These are phyloP conservation scores for Conus betulinus DNA, from an alignment of 1,140 invertebrate species.

Conservation along the genomic window DNA sequence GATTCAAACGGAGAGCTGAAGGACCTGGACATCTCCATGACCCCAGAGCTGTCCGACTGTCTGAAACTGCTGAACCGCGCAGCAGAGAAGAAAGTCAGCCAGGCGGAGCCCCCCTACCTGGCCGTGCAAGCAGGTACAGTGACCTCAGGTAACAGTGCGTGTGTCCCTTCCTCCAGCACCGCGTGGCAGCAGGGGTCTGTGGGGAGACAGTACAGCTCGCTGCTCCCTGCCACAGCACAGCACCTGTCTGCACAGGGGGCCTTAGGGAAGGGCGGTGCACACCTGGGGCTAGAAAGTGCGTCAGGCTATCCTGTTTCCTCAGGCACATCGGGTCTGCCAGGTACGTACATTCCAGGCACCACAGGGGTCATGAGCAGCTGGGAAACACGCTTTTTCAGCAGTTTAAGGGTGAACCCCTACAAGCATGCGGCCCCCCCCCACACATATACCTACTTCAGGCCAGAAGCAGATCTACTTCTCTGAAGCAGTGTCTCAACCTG, in stretches of 20 bases:
- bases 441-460: neutral
- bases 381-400: slow-evolving; percentile 45
- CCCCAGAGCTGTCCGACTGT: slow-evolving; percentile 73
- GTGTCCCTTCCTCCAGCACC: neutral
- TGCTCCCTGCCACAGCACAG: neutral
- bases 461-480: neutral
- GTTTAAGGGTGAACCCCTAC: slow-evolving; percentile 37
- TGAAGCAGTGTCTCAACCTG: neutral
- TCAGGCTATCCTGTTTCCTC: too few species aligned
- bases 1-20: slow-evolving; percentile 65
- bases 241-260: too few species aligned
- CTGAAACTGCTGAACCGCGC: slow-evolving; percentile 68
- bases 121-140: neutral
- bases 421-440: neutral
- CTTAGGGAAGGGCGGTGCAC: neutral
- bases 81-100: slow-evolving; percentile 70
- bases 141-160: slow-evolving; percentile 36
- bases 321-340: too few species aligned
- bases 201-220: neutral
- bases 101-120: neutral
- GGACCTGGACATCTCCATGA: slow-evolving; percentile 68
- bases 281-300: too few species aligned
- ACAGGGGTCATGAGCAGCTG: slow-evolving; percentile 12
- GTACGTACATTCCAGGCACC: neutral
- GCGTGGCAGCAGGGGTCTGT: too few species aligned